Conservation (phyloP, 2,888 invertebrate genomes). For the Erebia epiphron region DNA sequence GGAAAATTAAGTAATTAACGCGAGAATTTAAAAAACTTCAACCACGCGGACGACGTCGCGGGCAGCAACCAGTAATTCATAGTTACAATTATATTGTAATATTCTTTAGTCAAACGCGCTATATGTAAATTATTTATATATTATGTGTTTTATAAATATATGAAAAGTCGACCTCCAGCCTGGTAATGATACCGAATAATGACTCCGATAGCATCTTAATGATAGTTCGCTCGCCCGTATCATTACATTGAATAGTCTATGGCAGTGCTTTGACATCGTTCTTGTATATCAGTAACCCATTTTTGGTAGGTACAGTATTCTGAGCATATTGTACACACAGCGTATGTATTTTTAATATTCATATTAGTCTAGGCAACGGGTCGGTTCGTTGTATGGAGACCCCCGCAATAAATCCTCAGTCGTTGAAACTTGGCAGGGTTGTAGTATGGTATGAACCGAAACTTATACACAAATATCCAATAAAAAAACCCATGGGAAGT, state of each 20-base stretch:
- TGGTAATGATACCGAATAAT: conserved; percentile 59
- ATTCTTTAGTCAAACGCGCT: neutral
- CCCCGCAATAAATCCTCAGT: too few relatives aligned
- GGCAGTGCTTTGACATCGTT: conserved; percentile 36
- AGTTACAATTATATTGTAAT: neutral
- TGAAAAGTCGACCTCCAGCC: conserved; percentile 43
- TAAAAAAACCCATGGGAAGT: too few relatives aligned
- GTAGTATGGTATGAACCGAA: too few relatives aligned
- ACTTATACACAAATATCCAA: too few relatives aligned
- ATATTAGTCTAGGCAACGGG: too few relatives aligned
- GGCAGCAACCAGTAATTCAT: neutral
- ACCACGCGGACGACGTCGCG: too few relatives aligned
- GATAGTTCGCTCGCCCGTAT: conserved; percentile 57
- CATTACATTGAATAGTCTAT: conserved; percentile 58
- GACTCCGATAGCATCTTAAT: conserved; percentile 70
- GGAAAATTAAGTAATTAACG: too few relatives aligned
- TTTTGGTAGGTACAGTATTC: neutral
- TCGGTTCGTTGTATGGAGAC: too few relatives aligned
- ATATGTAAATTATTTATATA: conserved; percentile 14
- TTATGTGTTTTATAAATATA: conserved; percentile 5
- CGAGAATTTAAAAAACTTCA: too few relatives aligned
- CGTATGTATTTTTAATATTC: too few relatives aligned
- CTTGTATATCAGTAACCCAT: conserved; percentile 23
- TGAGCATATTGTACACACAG: too few relatives aligned
- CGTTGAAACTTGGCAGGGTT: too few relatives aligned